Percentiles rank a stretch among this genome's conserved stretches.
Evolutionary conservation across 1,140 invertebrate genomes (phyloP).

Genomic region (Pissodes strobi): DNA sequence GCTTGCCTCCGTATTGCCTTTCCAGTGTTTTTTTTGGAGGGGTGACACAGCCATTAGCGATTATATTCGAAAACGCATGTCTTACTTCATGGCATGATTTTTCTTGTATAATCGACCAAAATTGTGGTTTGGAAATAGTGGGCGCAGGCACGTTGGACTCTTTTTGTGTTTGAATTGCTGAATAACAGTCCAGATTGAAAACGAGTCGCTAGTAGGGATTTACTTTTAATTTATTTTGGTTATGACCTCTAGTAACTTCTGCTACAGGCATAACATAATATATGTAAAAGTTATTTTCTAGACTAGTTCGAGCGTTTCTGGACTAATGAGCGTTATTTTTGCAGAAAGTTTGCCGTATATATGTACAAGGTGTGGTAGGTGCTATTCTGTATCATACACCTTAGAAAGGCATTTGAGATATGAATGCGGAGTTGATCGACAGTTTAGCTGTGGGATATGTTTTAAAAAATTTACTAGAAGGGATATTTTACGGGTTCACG

Average conservation of each 20-base stretch:
- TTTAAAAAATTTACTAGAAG: slow-evolving; percentile 36
- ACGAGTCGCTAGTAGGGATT: not conserved
- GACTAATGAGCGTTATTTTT: slow-evolving; percentile 31
- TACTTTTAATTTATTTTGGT: too few relatives aligned
- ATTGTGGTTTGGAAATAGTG: not conserved
- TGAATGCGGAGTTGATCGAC: slow-evolving; percentile 36
- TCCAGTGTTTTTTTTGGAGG: not conserved
- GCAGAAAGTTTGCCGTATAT: slow-evolving; percentile 47
- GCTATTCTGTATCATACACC: slow-evolving; percentile 56
- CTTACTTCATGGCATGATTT: slow-evolving; percentile 6
- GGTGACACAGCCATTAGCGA: too few relatives aligned
- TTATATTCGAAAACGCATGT: not conserved
- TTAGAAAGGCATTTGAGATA: slow-evolving; percentile 51
- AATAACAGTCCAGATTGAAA: not conserved
- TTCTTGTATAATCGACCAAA: not conserved
- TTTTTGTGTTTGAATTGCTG: not conserved
- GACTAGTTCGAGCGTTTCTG: not conserved
- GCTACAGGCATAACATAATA: too few relatives aligned
- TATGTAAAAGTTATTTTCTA: too few relatives aligned
- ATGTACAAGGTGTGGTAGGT: slow-evolving; percentile 56
- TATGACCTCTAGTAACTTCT: too few relatives aligned
- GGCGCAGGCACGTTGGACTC: not conserved
- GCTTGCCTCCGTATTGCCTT: slow-evolving; percentile 3
- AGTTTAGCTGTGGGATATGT: slow-evolving; percentile 57
- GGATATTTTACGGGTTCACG: slow-evolving; percentile 33